These are phyloP conservation scores for Terebella lapidaria DNA, from an alignment of 2,888 invertebrate species.

Conservation along the genomic window DNA sequence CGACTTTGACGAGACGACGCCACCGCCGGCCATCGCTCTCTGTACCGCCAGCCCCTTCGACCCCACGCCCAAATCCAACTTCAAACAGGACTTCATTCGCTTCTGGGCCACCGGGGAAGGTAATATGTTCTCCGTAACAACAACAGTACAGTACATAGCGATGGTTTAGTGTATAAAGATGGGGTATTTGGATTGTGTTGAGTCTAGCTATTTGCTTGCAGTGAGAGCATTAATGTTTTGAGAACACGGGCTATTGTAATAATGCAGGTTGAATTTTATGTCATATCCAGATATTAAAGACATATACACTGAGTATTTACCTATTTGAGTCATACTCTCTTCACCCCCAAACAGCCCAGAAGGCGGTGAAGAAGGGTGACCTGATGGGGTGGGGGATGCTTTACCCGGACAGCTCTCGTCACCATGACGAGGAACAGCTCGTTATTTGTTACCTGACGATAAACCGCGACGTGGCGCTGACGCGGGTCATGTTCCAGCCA, in stretches of 20 bases:
- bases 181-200: too few species aligned
- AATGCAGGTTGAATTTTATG: too few species aligned
- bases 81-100: conserved; percentile 38
- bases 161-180: too few species aligned
- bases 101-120: conserved; percentile 46
- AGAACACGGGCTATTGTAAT: too few species aligned
- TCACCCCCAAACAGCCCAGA: too few species aligned
- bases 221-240: too few species aligned
- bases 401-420: conserved; percentile 28
- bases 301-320: too few species aligned
- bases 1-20: conserved; percentile 32
- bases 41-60: conserved; percentile 39
- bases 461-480: conserved; percentile 39
- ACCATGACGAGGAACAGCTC: conserved; percentile 32
- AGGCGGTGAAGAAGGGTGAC: conserved; percentile 36
- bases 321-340: too few species aligned
- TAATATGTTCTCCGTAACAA: conserved; percentile 14
- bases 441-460: conserved; percentile 47
- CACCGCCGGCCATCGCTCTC: conserved; percentile 40
- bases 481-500: conserved; percentile 43
- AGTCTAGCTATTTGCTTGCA: too few species aligned
- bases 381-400: conserved; percentile 45
- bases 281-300: too few species aligned
- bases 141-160: too few species aligned
- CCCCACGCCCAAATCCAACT: conserved; percentile 32